Evolutionary conservation across 2,113 vertebrate genomes (phyloP).

Genomic region (Mormoops blainvillei): DNA sequence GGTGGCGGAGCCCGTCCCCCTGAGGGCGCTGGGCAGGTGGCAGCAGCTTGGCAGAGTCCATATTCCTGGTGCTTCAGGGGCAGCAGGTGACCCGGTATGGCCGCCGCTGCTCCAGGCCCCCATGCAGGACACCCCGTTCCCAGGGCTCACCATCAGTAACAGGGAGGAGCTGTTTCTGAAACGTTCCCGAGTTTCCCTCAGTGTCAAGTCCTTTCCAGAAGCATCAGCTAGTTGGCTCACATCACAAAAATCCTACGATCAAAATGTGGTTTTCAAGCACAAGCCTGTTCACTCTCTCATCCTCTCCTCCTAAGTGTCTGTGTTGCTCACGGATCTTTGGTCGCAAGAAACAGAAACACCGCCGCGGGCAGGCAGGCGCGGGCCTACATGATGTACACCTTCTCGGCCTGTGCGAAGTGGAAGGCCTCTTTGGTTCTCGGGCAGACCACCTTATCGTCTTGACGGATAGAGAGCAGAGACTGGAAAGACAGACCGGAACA

Average conservation of each 20-base stretch:
- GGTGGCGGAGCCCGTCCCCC: background rate
- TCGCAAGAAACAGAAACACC: conserved; percentile 82
- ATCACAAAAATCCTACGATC: conserved; percentile 82
- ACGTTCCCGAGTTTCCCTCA: conserved; percentile 60
- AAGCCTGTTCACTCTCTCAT: conserved; percentile 71
- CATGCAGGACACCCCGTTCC: conserved; percentile 63
- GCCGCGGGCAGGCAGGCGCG: conserved; percentile 65
- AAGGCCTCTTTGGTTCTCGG: conserved; percentile 99
- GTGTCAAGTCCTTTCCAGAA: conserved; percentile 75
- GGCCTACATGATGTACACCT: conserved; percentile 99
- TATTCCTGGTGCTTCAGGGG: too few species aligned
- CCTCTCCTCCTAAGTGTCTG: conserved; percentile 70
- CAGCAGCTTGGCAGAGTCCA: conserved; percentile 57
- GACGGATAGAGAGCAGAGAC: conserved; percentile 98
- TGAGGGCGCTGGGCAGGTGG: background rate
- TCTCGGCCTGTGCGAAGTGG: conserved; percentile 99
- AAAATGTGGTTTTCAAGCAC: conserved; percentile 76
- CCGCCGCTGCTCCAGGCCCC: conserved; percentile 42
- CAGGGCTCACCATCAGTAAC: conserved; percentile 60
- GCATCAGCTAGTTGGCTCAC: conserved; percentile 73
- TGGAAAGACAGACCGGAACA: conserved; percentile 70
- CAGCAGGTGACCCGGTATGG: background rate
- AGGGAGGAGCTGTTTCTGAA: conserved; percentile 65
- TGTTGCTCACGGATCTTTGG: conserved; percentile 85
- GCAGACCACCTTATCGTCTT: conserved; percentile 98